Conservation (phyloP, 2,888 invertebrate genomes). For the Encarsia formosa region DNA sequence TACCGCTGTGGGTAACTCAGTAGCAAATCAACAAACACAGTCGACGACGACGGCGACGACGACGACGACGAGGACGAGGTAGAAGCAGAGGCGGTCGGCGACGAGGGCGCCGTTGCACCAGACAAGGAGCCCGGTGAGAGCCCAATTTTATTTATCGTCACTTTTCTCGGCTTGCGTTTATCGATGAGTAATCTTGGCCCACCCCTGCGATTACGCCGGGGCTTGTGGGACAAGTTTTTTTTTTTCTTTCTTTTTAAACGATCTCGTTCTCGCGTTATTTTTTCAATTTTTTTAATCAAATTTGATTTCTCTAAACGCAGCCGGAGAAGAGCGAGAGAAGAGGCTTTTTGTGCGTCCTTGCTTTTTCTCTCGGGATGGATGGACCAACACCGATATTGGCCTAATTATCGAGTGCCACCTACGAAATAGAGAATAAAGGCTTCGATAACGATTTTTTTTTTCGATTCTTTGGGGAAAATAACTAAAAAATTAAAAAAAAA, state of each 20-base stretch:
- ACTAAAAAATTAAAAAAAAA: too few species aligned
- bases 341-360: slow-evolving; percentile 6
- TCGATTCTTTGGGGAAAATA: background rate
- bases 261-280: too few species aligned
- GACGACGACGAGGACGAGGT: slow-evolving; percentile 6
- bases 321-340: slow-evolving; percentile 5
- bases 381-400: slow-evolving; percentile 27
- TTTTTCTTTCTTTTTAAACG: background rate
- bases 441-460: slow-evolving; percentile 18
- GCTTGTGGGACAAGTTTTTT: too few species aligned
- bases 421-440: slow-evolving; percentile 27
- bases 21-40: slow-evolving; percentile 11
- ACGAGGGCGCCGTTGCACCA: background rate
- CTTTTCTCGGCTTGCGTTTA: slow-evolving; percentile 1
- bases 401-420: slow-evolving; percentile 30
- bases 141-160: slow-evolving; percentile 2
- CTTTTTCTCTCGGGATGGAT: slow-evolving; percentile 4
- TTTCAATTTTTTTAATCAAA: too few species aligned
- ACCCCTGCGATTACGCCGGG: too few species aligned
- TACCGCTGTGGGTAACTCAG: slow-evolving; percentile 26
- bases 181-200: background rate
- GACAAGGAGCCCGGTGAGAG: background rate
- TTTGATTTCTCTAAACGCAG: too few species aligned
- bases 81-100: slow-evolving; percentile 3
- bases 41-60: slow-evolving; percentile 8